These are phyloP conservation scores for Corydoras sp. DNA, from an alignment of 2,113 vertebrate genomes.

Conservation along the genomic window DNA sequence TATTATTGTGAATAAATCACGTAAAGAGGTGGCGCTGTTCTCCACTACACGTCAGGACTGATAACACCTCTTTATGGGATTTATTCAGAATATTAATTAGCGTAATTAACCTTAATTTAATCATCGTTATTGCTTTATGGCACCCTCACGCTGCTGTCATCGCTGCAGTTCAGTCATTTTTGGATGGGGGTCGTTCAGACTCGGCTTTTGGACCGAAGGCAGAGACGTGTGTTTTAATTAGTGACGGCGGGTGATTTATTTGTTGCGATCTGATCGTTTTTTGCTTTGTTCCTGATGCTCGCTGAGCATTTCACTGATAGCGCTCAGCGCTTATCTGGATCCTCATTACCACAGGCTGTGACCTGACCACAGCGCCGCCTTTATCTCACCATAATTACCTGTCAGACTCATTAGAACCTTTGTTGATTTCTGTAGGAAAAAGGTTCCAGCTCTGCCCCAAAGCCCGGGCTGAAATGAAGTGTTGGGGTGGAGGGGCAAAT, in stretches of 20 bases:
- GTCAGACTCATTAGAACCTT: slow-evolving; percentile 42
- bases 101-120: too few relatives aligned
- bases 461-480: not conserved
- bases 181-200: too few relatives aligned
- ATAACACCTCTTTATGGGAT: too few relatives aligned
- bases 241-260: not conserved
- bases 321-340: slow-evolving; percentile 1
- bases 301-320: not conserved
- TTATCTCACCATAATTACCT: slow-evolving; percentile 49
- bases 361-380: not conserved
- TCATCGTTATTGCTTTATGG: too few relatives aligned
- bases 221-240: not conserved
- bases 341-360: slow-evolving; percentile 40
- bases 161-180: too few relatives aligned
- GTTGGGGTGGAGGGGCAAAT: not conserved
- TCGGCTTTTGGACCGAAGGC: not conserved
- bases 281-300: not conserved
- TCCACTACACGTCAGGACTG: too few relatives aligned
- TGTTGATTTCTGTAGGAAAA: slow-evolving; percentile 26
- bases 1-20: too few relatives aligned
- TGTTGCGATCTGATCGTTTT: not conserved
- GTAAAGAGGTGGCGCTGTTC: too few relatives aligned
- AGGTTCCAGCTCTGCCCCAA: slow-evolving; percentile 14
- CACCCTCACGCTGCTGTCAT: too few relatives aligned
- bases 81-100: too few relatives aligned